A percentile compares a stretch with the other conserved stretches of the same genome.
These are phyloP conservation scores for Anadara kagoshimensis DNA, from an alignment of 1,140 invertebrate species.

Conservation along the genomic window DNA sequence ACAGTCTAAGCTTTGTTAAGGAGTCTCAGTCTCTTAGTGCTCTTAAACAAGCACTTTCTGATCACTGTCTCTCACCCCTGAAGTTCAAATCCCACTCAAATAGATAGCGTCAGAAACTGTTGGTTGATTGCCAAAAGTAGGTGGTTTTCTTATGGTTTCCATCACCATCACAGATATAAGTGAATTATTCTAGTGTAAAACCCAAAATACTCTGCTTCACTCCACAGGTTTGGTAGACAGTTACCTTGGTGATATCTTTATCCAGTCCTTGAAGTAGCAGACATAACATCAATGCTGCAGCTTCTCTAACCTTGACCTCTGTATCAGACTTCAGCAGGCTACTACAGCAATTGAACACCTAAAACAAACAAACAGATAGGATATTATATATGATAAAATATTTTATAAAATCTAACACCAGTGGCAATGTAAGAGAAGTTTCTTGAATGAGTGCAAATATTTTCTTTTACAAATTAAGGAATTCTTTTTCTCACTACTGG, in stretches of 20 bases:
- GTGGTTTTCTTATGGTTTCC: too few species aligned
- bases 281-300: slow-evolving; percentile 84
- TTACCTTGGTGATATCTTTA: slow-evolving; percentile 78
- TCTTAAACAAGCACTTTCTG: too few species aligned
- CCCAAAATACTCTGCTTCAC: neutral
- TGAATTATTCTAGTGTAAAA: neutral
- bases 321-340: slow-evolving; percentile 82
- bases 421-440: neutral
- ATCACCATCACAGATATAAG: neutral
- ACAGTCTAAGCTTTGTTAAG: too few species aligned
- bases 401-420: neutral
- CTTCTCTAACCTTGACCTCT: slow-evolving; percentile 82
- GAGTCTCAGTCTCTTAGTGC: too few species aligned
- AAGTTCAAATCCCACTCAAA: too few species aligned
- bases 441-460: neutral
- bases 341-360: slow-evolving; percentile 83
- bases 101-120: too few species aligned
- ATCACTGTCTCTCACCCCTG: too few species aligned
- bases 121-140: too few species aligned
- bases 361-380: slow-evolving; percentile 14
- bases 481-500: neutral
- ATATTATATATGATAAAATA: neutral
- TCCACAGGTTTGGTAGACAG: neutral
- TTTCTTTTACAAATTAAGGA: neutral
- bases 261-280: slow-evolving; percentile 84